Base-by-base conservation (phyloP, 1,140 invertebrate genomes). In the Helicorthomorpha holstii region DNA sequence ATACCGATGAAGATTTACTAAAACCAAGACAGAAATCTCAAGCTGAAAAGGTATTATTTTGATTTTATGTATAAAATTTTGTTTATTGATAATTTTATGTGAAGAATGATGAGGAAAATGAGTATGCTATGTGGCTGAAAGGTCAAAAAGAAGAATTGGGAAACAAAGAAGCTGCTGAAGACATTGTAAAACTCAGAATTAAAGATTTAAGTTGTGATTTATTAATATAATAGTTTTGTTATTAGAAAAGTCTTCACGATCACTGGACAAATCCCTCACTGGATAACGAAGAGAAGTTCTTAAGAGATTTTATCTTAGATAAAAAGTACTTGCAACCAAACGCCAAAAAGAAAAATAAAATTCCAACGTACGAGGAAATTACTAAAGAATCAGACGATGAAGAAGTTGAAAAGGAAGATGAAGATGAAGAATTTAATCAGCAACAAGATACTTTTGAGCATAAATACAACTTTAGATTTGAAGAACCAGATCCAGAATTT, bases 381-480 rank as follows among this genome's bases (percentile, higher is more conserved):
- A 7, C 29, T 34, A 16, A 34, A 34, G 29, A 34, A 7, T 34
- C 29, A 7, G 29, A 34, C 7, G 29, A 34, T 34, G 29, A 7
- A 34, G 29, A 34, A 7, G 16, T 34, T 7, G 7, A 7, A 16
- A 34, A 7, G 7, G 29, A 34, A 34, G 7, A 34, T 34, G 7
- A 34, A 34, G 29, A 34, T 7, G 29, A 34, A 16, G 29, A 7
- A 34, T 34, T 82, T 1, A 85, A 84, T 55, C 86, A 93, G 66
- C 86, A 93, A 62, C 85, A 91, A 63, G 85, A 88, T 46, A 75
- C 84, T 66, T 97, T 95, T 73, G 93, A 97, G 62, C 76, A 86
- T 27, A 94, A 95, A 62, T 97, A 84, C 63, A 96, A 97, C 70
- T 95, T 93, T 65, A 76, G 93, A 58, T 98, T 84, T 69, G 90